These are phyloP conservation scores for Habroteleia sp. DNA, from an alignment of 2,888 invertebrate species.

Conservation along the genomic window DNA sequence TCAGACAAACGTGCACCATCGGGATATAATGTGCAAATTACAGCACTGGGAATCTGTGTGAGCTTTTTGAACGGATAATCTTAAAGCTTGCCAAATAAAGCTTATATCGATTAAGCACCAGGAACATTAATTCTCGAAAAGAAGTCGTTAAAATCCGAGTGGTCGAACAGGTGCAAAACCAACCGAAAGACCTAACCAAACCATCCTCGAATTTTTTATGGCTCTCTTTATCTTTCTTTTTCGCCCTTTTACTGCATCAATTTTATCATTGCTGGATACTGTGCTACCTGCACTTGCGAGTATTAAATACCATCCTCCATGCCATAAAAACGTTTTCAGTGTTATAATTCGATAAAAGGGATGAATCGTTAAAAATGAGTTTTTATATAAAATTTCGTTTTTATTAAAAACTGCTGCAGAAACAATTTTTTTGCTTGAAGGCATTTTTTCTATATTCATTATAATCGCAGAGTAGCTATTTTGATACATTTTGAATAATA, in stretches of 20 bases:
- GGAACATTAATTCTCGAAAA: not conserved
- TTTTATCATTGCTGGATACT: constrained; percentile 3
- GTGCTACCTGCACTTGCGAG: not conserved
- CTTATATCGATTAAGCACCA: not conserved
- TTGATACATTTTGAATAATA: too few species aligned
- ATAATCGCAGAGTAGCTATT: too few species aligned
- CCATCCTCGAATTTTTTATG: not conserved
- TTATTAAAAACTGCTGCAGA: too few species aligned
- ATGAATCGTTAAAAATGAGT: too few species aligned
- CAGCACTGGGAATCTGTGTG: not conserved
- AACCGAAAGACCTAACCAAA: not conserved
- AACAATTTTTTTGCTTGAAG: too few species aligned
- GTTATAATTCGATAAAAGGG: too few species aligned
- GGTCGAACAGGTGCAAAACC: not conserved
- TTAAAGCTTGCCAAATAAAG: constrained; percentile 1
- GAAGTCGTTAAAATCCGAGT: not conserved
- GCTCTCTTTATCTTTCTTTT: not conserved
- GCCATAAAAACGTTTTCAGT: not conserved
- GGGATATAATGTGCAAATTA: constrained; percentile 1
- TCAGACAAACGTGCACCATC: not conserved
- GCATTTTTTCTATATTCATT: too few species aligned
- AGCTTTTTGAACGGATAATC: constrained; percentile 1
- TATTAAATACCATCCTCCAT: not conserved
- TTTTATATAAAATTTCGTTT: too few species aligned
- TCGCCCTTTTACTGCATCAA: not conserved